These are phyloP conservation scores for Leguminivora glycinivorella DNA, from an alignment of 1,140 invertebrate species.

Conservation along the genomic window DNA sequence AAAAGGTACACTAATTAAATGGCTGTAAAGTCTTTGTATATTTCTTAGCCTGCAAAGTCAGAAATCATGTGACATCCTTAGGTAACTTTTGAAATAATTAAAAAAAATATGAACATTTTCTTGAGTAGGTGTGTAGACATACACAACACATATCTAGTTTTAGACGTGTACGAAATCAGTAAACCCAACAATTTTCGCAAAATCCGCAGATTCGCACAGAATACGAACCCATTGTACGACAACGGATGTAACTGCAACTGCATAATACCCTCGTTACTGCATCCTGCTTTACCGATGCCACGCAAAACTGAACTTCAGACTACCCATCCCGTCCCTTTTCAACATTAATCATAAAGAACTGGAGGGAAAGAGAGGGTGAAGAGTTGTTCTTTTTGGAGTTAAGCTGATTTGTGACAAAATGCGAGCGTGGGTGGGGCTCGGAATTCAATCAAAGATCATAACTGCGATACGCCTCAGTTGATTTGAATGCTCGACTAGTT, in stretches of 20 bases:
- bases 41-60: too few species aligned
- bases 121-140: background rate
- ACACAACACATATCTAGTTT: background rate
- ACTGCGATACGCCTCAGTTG: slow-evolving; percentile 13
- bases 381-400: background rate
- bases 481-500: slow-evolving; percentile 1
- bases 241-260: slow-evolving; percentile 22
- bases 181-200: background rate
- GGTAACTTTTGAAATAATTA: too few species aligned
- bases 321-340: background rate
- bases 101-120: too few species aligned
- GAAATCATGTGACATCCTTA: too few species aligned
- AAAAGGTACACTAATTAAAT: too few species aligned
- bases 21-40: too few species aligned
- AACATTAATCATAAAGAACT: background rate
- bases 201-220: background rate
- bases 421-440: background rate
- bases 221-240: background rate
- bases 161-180: background rate
- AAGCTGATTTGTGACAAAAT: background rate
- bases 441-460: slow-evolving; percentile 22
- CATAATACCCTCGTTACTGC: slow-evolving; percentile 25
- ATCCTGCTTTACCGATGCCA: background rate
- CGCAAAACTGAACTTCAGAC: background rate
- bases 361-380: background rate